Base-by-base conservation (phyloP, 2,888 invertebrate genomes). In the Hypena proboscidalis region DNA sequence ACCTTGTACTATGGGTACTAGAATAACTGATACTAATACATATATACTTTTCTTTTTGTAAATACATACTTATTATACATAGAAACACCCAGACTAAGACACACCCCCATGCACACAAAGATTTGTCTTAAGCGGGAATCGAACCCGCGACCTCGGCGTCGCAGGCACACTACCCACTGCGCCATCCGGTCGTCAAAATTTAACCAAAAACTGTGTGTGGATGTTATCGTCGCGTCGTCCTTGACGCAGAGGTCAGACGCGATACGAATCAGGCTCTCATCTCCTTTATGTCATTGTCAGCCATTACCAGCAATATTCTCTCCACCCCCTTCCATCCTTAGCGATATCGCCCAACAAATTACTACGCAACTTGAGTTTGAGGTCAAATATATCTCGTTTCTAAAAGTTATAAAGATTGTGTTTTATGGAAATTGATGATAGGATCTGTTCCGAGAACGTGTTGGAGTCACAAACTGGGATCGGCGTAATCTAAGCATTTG, bases 401-500 rank as follows among this genome's bases (percentile, higher is more conserved):
- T 4, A 19, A n/a, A 8, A 7, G 9, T 36, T 39, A 10, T 17
- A 43, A 34, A 36, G 31, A 20, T 5, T n/a, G 40, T 35, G 29
- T 10, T 9, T 27, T 4, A 32, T 31, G 14, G 11, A 40, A 34
- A 48, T 46, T 41, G 33, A 49, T 36, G 19, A 2, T 11, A 17
- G 26, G 31, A 39, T 39, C 58, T 9, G 1, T 19, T 7, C 7
- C 4, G 9, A 17, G 17, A 29, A 39, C 31, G 31, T 44, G 17
- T 27, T 26, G 8, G 7, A 19, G 32, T 40, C 36, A 17, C 15
- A 43, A 58, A 62, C 55, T 37, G 41, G 50, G 49, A 37, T 46
- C 25, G 31, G 25, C 25, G 26, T 60, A 59, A 60, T 67, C 60
- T 66, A 56, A 55, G 48, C 42, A 43, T 59, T 62, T 44, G 55